A percentile compares a stretch with the other conserved stretches of the same genome.
These are phyloP conservation scores for Lithodes maja DNA, from an alignment of 2,888 invertebrate genomes.

Conservation along the genomic window DNA sequence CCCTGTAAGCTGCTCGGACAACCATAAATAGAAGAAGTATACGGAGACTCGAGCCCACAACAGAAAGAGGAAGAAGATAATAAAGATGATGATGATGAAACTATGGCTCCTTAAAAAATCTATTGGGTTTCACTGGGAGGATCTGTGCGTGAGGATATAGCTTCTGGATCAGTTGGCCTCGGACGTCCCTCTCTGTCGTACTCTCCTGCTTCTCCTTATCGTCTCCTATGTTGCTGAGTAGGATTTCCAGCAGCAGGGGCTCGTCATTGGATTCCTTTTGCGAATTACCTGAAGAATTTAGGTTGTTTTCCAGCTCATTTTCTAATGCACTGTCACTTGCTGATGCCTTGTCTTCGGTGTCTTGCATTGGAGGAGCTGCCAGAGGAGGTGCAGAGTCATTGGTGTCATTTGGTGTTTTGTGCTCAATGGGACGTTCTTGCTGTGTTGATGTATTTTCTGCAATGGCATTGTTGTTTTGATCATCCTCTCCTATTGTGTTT, in stretches of 20 bases:
- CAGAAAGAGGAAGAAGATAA: no score
- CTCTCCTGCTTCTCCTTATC: not conserved
- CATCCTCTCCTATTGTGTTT: not conserved
- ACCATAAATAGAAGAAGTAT: no score
- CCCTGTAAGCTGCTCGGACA: no score
- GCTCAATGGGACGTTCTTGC: not conserved
- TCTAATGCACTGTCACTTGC: not conserved
- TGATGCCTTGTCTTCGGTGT: not conserved
- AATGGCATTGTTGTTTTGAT: not conserved
- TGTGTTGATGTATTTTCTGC: not conserved
- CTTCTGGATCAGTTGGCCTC: slow-evolving; percentile 26
- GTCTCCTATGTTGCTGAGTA: not conserved
- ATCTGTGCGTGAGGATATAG: slow-evolving; percentile 43
- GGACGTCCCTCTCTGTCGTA: not conserved
- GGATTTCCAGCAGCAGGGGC: not conserved
- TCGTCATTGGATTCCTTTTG: not conserved
- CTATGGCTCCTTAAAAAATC: not conserved
- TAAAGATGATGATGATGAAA: no score
- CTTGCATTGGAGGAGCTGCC: not conserved
- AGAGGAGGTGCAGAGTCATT: not conserved
- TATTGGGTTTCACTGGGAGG: not conserved
- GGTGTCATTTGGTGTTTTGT: not conserved
- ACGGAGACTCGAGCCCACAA: no score
- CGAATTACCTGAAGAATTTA: not conserved
- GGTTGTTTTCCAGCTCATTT: not conserved